phyloP scores from a whole-genome alignment of 2,797 vertebrate genomes.

The Brachyalestes nurse region DNA sequence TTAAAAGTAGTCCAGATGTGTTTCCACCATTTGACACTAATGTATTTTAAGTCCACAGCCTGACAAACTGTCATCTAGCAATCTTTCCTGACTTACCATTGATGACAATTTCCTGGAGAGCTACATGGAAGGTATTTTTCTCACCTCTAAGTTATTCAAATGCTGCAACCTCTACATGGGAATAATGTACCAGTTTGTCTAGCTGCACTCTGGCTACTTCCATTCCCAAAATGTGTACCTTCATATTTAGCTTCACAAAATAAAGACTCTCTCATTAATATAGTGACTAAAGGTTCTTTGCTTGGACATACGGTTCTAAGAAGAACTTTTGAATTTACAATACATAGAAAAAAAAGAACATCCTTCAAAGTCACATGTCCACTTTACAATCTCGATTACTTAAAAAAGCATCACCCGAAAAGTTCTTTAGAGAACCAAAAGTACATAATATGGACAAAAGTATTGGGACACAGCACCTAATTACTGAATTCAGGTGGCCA shows the following conservation, averaged over 20 bases:
- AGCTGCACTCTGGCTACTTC: constrained; percentile 35
- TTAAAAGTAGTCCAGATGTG: constrained; percentile 37
- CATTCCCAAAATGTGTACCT: constrained; percentile 18
- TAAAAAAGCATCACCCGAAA: background rate
- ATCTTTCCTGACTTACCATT: constrained; percentile 19
- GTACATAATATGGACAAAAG: too few species aligned
- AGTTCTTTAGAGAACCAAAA: too few species aligned
- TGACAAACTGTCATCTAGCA: constrained; percentile 21
- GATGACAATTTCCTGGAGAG: constrained; percentile 15
- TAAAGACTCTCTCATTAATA: too few species aligned
- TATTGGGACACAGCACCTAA: too few species aligned
- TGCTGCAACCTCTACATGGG: background rate
- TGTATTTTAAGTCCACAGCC: constrained; percentile 37
- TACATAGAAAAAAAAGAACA: too few species aligned
- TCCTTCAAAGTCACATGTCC: too few species aligned
- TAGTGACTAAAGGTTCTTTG: too few species aligned
- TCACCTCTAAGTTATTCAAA: background rate
- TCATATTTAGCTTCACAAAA: too few species aligned
- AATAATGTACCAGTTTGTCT: constrained; percentile 28
- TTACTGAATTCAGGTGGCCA: too few species aligned
- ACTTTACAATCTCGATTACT: too few species aligned
- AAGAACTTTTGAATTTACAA: too few species aligned
- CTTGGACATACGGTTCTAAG: too few species aligned
- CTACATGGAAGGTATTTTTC: constrained; percentile 14
- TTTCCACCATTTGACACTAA: constrained; percentile 44